Evolutionary conservation across 2,888 invertebrate genomes (phyloP), one percentile per base, ranked within the genome.

Genomic region (Germaria angustata): DNA sequence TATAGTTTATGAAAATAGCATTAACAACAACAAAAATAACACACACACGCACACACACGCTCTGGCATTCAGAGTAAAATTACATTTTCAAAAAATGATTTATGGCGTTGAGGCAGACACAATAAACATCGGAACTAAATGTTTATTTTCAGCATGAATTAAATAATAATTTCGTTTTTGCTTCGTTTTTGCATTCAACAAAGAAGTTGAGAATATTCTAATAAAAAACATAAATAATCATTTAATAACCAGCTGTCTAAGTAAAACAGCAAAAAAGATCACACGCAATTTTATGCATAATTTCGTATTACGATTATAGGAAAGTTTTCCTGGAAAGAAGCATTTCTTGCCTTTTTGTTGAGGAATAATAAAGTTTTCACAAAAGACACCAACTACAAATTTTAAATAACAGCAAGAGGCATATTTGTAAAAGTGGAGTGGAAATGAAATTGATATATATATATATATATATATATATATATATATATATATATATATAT

Each of bases 81-180:
- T 59, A 36, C 63, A 65, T 32, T 41, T 53, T 49, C 2, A 32
- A 75, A 57, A 57, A 15, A 53, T 81, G 57, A 81, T 81, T 81
- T 81, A 81, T 71, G 69, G 71, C 63, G 51, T 65, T 57, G 2
- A 15, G 20, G 76, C 51, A 76, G 63, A 76, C 69, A 41, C 28
- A 69, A 71, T 66, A 81, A 51, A 69, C 49, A 61, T 79, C 32
- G 57, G 61, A 69, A 77, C 69, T 77, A 77, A 78, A 71, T 63
- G 44, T 55, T 32, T 51, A 41, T 71, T 77, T 71, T 28, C 20
- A 63, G 69, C 78, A 78, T 78, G 71, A 78, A 78, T 78, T 78
- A 71, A 63, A 46, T 46, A 36, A 55, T 55, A 44, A 77, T 77
- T n/a, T 61, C 68, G 34, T 66, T 17, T 53, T 53, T 57, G 32